phyloP scores from a whole-genome alignment of 1,140 invertebrate genomes.

The Drosophila sproati region DNA sequence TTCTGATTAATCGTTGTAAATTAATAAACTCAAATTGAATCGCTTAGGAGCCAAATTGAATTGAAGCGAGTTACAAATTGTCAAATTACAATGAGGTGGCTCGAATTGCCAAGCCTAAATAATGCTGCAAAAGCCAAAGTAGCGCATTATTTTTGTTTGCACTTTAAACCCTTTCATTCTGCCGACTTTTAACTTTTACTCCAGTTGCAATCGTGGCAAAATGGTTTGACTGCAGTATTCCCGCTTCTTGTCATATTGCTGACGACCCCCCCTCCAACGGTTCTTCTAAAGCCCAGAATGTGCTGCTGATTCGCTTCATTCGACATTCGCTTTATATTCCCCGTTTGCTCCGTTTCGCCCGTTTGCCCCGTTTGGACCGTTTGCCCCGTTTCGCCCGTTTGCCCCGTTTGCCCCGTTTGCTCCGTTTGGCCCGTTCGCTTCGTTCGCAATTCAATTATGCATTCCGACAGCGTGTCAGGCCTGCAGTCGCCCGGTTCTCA shows the following conservation, averaged over 20 bases:
- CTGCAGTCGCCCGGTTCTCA: constrained; percentile 16
- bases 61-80: constrained; percentile 4
- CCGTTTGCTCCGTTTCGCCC: constrained; percentile 6
- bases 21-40: background rate
- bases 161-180: background rate
- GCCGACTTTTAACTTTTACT: constrained; percentile 10
- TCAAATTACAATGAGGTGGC: background rate
- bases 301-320: constrained; percentile 36
- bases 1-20: background rate
- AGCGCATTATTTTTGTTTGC: background rate
- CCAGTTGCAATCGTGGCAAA: constrained; percentile 7
- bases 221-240: background rate
- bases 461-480: constrained; percentile 70
- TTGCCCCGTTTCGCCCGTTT: constrained; percentile 10
- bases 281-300: background rate
- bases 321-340: constrained; percentile 7
- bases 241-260: constrained; percentile 18
- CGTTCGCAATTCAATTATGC: constrained; percentile 75
- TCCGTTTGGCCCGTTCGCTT: constrained; percentile 19
- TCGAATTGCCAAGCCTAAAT: background rate
- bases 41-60: background rate
- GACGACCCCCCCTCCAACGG: background rate
- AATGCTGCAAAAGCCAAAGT: background rate
- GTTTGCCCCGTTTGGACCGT: background rate
- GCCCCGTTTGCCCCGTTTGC: constrained; percentile 1